These are phyloP conservation scores for Equus quagga DNA, from an alignment of 2,113 vertebrate species.

Conservation along the genomic window DNA sequence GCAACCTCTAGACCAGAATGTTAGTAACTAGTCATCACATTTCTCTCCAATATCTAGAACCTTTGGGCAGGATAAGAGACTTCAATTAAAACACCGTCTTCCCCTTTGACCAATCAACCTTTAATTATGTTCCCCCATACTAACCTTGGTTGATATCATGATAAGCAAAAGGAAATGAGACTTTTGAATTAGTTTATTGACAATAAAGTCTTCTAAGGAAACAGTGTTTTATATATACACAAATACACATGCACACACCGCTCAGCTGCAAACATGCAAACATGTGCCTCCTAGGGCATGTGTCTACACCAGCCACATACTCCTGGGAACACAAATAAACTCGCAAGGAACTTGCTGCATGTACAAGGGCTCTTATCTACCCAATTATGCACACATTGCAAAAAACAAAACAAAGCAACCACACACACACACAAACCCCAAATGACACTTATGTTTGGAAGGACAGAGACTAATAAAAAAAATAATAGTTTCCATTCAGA, in stretches of 20 bases:
- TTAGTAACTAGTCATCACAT: constrained; percentile 56
- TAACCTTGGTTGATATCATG: constrained; percentile 38
- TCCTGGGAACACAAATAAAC: neutral
- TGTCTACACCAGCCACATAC: neutral
- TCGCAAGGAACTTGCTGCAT: neutral
- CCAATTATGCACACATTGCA: neutral
- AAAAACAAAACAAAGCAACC: neutral
- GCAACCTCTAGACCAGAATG: neutral
- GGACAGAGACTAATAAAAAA: neutral
- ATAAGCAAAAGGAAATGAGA: constrained; percentile 54
- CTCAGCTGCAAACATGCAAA: neutral
- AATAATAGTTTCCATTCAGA: neutral
- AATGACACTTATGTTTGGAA: constrained; percentile 28
- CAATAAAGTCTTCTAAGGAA: constrained; percentile 28
- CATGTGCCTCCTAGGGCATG: neutral
- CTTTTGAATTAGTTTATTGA: constrained; percentile 45
- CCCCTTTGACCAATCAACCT: constrained; percentile 46
- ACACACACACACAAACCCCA: neutral
- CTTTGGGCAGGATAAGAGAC: constrained; percentile 57
- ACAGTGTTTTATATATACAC: neutral
- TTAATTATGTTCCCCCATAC: constrained; percentile 46
- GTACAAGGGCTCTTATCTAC: neutral
- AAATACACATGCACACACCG: neutral
- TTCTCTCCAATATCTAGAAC: constrained; percentile 53
- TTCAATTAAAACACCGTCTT: constrained; percentile 3